Evolutionary conservation across 1,140 invertebrate genomes (phyloP).

Genomic region (Chironomus tepperi): DNA sequence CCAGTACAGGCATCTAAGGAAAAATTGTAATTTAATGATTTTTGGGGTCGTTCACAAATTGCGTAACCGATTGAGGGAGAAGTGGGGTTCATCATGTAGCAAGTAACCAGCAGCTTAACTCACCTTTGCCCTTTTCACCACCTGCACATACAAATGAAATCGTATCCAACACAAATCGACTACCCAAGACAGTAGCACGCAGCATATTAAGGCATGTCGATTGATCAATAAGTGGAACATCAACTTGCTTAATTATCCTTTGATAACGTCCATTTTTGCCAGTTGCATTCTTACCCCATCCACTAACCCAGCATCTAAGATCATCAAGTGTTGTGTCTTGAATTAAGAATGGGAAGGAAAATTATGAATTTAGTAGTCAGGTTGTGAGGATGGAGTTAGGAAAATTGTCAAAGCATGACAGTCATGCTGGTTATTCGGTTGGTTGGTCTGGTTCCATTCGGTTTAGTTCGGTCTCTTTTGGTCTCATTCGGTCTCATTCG

Average conservation of each 20-base stretch:
- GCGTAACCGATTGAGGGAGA: too few relatives aligned
- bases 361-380: not conserved
- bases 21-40: not conserved
- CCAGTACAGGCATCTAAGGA: conserved; percentile 37
- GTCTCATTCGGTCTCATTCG: too few relatives aligned
- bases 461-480: too few relatives aligned
- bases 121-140: not conserved
- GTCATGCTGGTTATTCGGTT: too few relatives aligned
- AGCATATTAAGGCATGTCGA: conserved; percentile 53
- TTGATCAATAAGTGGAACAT: conserved; percentile 55
- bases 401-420: too few relatives aligned
- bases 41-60: too few relatives aligned
- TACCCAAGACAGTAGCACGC: conserved; percentile 53
- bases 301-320: conserved; percentile 57
- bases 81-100: too few relatives aligned
- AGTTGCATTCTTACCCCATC: conserved; percentile 73
- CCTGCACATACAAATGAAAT: conserved; percentile 61
- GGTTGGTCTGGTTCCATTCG: too few relatives aligned
- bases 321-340: not conserved
- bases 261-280: conserved; percentile 54
- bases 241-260: conserved; percentile 57
- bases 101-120: too few relatives aligned
- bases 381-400: too few relatives aligned
- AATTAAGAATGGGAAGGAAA: not conserved
- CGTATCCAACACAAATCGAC: conserved; percentile 50